These are phyloP conservation scores for Pluvianellus socialis DNA, from an alignment of 2,113 vertebrate species.

Conservation along the genomic window DNA sequence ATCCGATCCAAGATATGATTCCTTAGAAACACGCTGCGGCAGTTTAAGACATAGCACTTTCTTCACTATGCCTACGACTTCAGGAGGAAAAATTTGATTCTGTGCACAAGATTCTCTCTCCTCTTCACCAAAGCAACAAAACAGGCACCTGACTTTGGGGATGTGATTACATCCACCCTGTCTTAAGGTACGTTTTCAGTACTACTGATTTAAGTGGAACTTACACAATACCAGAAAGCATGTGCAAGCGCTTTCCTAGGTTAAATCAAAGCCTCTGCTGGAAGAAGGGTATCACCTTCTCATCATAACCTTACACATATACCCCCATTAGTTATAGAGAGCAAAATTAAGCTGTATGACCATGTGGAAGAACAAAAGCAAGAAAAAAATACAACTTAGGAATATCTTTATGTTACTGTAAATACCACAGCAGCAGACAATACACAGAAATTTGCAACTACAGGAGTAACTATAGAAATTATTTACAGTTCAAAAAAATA, in stretches of 20 bases:
- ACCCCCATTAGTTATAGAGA: neutral
- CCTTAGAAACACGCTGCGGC: neutral
- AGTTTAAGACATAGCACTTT: neutral
- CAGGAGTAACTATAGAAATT: neutral
- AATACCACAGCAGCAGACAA: neutral
- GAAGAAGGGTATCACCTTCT: neutral
- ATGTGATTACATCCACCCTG: neutral
- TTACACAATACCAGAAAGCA: neutral
- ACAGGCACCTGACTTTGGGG: neutral
- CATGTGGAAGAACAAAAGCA: neutral
- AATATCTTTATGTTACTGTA: neutral
- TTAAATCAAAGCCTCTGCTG: neutral
- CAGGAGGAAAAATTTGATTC: neutral
- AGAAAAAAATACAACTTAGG: neutral
- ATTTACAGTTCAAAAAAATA: neutral
- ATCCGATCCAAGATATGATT: fast-evolving
- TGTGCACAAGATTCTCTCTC: neutral
- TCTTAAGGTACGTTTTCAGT: neutral
- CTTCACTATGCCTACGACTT: neutral
- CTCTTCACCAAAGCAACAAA: neutral
- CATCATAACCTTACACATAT: neutral
- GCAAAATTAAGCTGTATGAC: neutral
- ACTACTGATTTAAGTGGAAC: neutral
- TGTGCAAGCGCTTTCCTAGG: fast-evolving
- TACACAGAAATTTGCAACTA: neutral